phyloP scores from a whole-genome alignment of 2,888 invertebrate genomes.

The Andrena bicolor region DNA sequence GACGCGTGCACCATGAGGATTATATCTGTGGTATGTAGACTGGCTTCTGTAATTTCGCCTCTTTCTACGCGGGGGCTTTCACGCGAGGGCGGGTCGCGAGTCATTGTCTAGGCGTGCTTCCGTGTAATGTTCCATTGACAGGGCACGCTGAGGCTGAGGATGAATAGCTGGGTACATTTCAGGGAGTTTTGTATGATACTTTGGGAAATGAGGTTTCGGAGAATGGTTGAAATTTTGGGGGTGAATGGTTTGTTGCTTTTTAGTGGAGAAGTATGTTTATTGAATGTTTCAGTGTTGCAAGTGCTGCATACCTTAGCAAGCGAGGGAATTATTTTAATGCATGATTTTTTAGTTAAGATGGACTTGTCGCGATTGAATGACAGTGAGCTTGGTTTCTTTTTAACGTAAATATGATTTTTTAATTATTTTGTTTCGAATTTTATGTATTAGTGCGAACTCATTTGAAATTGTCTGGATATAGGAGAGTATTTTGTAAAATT shows the following conservation, averaged over 20 bases:
- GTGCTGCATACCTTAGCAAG: not conserved
- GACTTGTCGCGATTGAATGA: no score
- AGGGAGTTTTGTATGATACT: not conserved
- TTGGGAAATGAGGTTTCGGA: not conserved
- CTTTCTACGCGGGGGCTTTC: not conserved
- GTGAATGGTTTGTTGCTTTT: not conserved
- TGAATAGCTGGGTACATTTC: not conserved
- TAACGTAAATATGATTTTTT: no score
- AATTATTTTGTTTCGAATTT: no score
- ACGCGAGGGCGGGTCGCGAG: not conserved
- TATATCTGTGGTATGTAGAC: slow-evolving; percentile 82
- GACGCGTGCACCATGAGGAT: slow-evolving; percentile 82
- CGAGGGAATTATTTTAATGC: no score
- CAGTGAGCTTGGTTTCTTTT: no score
- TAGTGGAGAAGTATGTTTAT: not conserved
- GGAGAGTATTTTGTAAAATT: no score
- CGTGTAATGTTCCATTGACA: not conserved
- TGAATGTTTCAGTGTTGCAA: not conserved
- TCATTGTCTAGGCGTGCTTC: not conserved
- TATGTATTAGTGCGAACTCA: no score
- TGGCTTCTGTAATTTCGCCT: not conserved
- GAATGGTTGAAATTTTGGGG: not conserved
- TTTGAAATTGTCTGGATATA: no score
- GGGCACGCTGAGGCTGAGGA: no score
- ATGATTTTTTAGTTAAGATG: no score